Evolutionary conservation across 2,888 invertebrate species (phyloP).

Genomic region (Amiota communis): DNA sequence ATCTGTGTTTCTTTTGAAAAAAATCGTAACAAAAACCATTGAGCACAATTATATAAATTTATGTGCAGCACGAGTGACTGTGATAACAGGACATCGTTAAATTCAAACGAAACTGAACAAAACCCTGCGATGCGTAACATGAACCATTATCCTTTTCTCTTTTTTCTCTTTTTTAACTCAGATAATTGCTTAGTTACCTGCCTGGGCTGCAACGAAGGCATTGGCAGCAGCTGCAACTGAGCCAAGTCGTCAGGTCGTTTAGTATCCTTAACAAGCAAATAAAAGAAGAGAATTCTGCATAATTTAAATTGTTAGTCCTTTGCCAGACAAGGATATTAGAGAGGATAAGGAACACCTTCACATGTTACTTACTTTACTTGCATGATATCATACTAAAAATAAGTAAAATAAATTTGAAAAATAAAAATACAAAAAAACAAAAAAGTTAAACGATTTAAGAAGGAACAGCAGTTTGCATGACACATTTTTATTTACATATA

Average conservation of each 20-base stretch:
- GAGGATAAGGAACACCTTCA: neutral
- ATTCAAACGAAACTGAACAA: neutral
- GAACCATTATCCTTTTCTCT: neutral
- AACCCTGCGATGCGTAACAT: neutral
- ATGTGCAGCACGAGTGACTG: neutral
- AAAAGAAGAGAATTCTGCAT: neutral
- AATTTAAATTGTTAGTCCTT: slow-evolving; percentile 1
- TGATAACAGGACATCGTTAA: neutral
- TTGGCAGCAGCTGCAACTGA: neutral
- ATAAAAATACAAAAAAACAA: neutral
- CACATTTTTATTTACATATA: slow-evolving; percentile 3
- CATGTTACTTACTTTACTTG: neutral
- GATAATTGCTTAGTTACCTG: slow-evolving; percentile 7
- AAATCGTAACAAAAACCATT: neutral
- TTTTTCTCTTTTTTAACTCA: neutral
- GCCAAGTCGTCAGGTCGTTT: neutral
- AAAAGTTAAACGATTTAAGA: neutral
- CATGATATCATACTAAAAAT: neutral
- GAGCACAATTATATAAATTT: neutral
- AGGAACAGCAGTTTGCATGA: neutral
- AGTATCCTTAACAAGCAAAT: no score
- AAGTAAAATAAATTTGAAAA: no score
- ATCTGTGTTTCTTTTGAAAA: neutral
- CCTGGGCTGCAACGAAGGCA: neutral
- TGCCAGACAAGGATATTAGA: neutral